A percentile compares a stretch with the other conserved stretches of the same genome.
Evolutionary conservation across 2,113 vertebrate genomes (phyloP).

Genomic region (Terrapene triunguis): DNA sequence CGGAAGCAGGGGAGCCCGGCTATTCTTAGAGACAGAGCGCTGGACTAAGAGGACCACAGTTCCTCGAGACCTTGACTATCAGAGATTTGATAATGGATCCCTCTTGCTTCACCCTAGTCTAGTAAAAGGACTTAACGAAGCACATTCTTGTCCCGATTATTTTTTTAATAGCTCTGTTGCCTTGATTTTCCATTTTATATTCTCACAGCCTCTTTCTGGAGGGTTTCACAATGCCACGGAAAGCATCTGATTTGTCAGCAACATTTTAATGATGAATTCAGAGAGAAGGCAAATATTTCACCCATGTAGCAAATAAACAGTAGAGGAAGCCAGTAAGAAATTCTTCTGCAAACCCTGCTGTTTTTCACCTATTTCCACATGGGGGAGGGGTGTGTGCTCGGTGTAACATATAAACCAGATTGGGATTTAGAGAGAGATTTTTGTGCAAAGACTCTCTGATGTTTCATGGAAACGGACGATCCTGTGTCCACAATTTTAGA

Average conservation of each 20-base stretch:
- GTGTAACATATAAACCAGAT: not conserved
- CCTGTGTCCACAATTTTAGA: slow-evolving; percentile 5
- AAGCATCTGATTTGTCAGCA: slow-evolving; percentile 56
- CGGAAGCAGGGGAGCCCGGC: not conserved
- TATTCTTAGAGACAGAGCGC: not conserved
- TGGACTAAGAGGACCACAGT: not conserved
- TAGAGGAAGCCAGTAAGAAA: slow-evolving; percentile 29
- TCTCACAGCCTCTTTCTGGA: slow-evolving; percentile 38
- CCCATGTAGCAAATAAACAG: slow-evolving; percentile 33
- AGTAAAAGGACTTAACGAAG: not conserved
- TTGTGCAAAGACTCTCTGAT: slow-evolving; percentile 38
- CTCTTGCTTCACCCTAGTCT: not conserved
- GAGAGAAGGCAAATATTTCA: slow-evolving; percentile 36
- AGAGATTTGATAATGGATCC: not conserved
- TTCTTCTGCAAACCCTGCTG: slow-evolving; percentile 32
- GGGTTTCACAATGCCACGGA: not conserved
- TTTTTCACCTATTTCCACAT: not conserved
- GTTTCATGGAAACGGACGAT: slow-evolving; percentile 40
- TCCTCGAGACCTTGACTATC: not conserved
- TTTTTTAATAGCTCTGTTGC: not conserved
- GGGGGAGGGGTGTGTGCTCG: not conserved
- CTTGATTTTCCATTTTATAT: not conserved
- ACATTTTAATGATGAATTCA: slow-evolving; percentile 38
- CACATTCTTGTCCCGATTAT: not conserved
- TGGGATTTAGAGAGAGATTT: slow-evolving; percentile 8